Evolutionary conservation across 2,797 vertebrate genomes (phyloP).

Genomic region (Valencia hispanica): DNA sequence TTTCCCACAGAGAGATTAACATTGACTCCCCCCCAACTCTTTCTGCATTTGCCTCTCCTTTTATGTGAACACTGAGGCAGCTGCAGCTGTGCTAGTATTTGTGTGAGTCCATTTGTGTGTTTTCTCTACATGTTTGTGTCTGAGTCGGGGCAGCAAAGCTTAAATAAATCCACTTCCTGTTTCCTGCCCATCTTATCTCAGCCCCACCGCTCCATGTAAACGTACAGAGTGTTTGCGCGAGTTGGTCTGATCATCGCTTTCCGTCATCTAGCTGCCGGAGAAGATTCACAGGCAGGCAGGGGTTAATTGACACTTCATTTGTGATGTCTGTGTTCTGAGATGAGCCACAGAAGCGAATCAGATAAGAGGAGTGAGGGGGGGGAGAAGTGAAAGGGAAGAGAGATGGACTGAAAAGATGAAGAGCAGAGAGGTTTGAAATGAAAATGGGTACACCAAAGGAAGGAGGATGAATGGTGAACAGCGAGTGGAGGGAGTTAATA

Average conservation of each 20-base stretch:
- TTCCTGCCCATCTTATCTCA: constrained; percentile 70
- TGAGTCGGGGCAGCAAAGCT: constrained; percentile 59
- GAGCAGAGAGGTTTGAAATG: constrained; percentile 28
- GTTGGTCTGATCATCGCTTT: constrained; percentile 29
- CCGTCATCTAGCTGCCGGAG: constrained; percentile 50
- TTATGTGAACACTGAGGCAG: constrained; percentile 73
- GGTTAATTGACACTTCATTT: constrained; percentile 74
- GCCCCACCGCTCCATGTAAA: constrained; percentile 46
- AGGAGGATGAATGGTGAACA: constrained; percentile 56
- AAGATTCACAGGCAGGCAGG: constrained; percentile 44
- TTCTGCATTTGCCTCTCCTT: constrained; percentile 60
- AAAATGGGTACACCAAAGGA: constrained; percentile 42
- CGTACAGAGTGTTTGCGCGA: constrained; percentile 27
- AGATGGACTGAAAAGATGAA: constrained; percentile 49
- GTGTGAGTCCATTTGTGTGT: constrained; percentile 33
- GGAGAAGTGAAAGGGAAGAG: constrained; percentile 16
- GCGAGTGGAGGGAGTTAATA: constrained; percentile 70
- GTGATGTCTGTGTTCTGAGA: constrained; percentile 46
- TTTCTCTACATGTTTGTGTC: constrained; percentile 35
- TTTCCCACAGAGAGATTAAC: constrained; percentile 76
- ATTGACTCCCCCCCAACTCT: constrained; percentile 55
- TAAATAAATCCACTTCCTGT: constrained; percentile 76
- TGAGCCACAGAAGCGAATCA: constrained; percentile 30
- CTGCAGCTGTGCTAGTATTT: constrained; percentile 73
- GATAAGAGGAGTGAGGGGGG: constrained; percentile 32